Percentiles rank a stretch among this genome's conserved stretches.
Conservation (phyloP, 1,140 invertebrate species). For the Notospermus geniculatus region DNA sequence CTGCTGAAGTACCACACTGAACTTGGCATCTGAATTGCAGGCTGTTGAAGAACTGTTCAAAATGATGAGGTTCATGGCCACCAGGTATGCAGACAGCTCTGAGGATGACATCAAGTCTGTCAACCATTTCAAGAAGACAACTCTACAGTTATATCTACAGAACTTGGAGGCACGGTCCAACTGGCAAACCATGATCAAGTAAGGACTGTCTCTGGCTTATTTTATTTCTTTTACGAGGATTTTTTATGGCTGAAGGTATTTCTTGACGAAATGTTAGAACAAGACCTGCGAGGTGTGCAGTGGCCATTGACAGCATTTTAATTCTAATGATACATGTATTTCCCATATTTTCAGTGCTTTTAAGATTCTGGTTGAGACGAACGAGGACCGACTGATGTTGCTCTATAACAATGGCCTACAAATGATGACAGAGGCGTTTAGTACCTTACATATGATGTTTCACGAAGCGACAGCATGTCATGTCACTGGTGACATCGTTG, state of each 20-base stretch:
- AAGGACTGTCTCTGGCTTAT: no score
- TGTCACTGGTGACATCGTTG: slow-evolving; percentile 77
- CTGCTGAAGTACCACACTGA: no score
- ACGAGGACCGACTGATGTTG: slow-evolving; percentile 83
- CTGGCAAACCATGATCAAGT: slow-evolving; percentile 85
- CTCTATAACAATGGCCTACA: slow-evolving; percentile 84
- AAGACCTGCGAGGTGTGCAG: background rate
- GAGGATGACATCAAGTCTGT: slow-evolving; percentile 80
- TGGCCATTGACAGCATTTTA: background rate
- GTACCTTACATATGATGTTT: slow-evolving; percentile 88
- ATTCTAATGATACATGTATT: background rate
- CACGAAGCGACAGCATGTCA: slow-evolving; percentile 89
- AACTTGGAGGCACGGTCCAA: slow-evolving; percentile 77
- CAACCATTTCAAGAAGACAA: slow-evolving; percentile 75
- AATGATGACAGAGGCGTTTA: slow-evolving; percentile 84
- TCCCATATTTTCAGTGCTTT: slow-evolving; percentile 63
- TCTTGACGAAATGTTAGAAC: background rate
- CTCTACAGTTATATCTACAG: slow-evolving; percentile 76
- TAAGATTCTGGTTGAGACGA: slow-evolving; percentile 78
- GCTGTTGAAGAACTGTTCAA: slow-evolving; percentile 89
- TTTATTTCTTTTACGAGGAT: no score
- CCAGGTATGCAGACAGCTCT: slow-evolving; percentile 70
- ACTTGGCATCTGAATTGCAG: no score
- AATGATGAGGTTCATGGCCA: slow-evolving; percentile 80
- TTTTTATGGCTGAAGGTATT: slow-evolving; percentile 1